These are phyloP conservation scores for Molossus molossus DNA, from an alignment of 2,797 vertebrate species.

Conservation along the genomic window DNA sequence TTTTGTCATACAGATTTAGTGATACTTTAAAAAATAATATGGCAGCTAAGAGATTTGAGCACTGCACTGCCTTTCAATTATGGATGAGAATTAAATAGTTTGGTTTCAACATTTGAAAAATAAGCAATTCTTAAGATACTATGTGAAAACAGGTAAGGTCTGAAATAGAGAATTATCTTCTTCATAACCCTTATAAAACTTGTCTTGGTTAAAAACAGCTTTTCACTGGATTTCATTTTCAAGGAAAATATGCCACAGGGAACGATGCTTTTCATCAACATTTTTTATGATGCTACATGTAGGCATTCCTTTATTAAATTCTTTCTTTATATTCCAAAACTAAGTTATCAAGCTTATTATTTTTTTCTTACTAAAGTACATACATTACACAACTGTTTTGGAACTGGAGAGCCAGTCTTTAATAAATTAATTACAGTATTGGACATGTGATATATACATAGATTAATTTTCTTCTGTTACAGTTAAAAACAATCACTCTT, in stretches of 20 bases:
- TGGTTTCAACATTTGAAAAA: slow-evolving; percentile 86
- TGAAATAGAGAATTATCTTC: slow-evolving; percentile 86
- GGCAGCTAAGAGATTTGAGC: slow-evolving; percentile 84
- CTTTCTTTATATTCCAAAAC: slow-evolving; percentile 88
- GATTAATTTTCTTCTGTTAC: slow-evolving; percentile 89
- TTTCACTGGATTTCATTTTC: slow-evolving; percentile 85
- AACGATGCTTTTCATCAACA: slow-evolving; percentile 88
- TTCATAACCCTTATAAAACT: slow-evolving; percentile 85
- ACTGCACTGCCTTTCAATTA: slow-evolving; percentile 85
- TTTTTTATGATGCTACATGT: slow-evolving; percentile 91
- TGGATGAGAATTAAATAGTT: slow-evolving; percentile 84
- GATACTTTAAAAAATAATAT: slow-evolving; percentile 88
- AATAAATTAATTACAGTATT: slow-evolving; percentile 91
- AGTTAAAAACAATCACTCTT: slow-evolving; percentile 90
- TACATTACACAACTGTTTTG: slow-evolving; percentile 91
- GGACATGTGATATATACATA: slow-evolving; percentile 92
- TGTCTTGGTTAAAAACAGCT: slow-evolving; percentile 86
- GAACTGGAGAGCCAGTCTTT: slow-evolving; percentile 92
- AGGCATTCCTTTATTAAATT: slow-evolving; percentile 89
- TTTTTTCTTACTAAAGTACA: slow-evolving; percentile 89
- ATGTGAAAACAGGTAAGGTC: slow-evolving; percentile 87
- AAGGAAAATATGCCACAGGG: slow-evolving; percentile 86
- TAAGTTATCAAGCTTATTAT: slow-evolving; percentile 88
- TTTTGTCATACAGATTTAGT: slow-evolving; percentile 84
- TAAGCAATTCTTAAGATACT: slow-evolving; percentile 87